phyloP scores from a whole-genome alignment of 2,797 vertebrate species.

The Myotis vivesi region DNA sequence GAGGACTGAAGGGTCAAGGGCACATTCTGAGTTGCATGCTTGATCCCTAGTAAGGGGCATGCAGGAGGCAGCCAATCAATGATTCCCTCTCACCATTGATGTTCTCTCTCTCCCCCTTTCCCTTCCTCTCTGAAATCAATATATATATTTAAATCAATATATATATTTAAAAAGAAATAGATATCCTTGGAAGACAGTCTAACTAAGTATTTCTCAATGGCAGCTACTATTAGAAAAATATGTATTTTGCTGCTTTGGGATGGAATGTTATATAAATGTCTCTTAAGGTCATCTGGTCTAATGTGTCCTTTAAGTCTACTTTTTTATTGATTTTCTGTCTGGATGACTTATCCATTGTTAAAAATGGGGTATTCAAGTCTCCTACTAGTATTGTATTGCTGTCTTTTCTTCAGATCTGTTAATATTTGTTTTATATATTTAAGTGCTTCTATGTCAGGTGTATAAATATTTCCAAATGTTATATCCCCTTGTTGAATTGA shows the following conservation, averaged over 20 bases:
- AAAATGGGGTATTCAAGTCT: not conserved
- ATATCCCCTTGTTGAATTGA: not conserved
- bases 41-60: too few species aligned
- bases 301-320: not conserved
- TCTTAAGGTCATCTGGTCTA: not conserved
- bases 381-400: not conserved
- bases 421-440: not conserved
- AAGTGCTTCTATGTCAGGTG: not conserved
- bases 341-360: not conserved
- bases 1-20: too few species aligned
- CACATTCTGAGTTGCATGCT: too few species aligned
- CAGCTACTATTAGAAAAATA: not conserved
- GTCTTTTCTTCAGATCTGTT: not conserved
- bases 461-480: not conserved
- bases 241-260: not conserved
- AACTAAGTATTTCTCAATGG: not conserved
- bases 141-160: too few species aligned
- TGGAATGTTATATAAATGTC: not conserved
- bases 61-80: too few species aligned
- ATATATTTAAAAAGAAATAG: too few species aligned
- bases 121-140: too few species aligned
- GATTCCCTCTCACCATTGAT: too few species aligned
- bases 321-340: not conserved
- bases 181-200: not conserved
- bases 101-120: too few species aligned